These are phyloP conservation scores for Xenops minutus DNA, from an alignment of 2,797 vertebrate genomes.

Conservation along the genomic window DNA sequence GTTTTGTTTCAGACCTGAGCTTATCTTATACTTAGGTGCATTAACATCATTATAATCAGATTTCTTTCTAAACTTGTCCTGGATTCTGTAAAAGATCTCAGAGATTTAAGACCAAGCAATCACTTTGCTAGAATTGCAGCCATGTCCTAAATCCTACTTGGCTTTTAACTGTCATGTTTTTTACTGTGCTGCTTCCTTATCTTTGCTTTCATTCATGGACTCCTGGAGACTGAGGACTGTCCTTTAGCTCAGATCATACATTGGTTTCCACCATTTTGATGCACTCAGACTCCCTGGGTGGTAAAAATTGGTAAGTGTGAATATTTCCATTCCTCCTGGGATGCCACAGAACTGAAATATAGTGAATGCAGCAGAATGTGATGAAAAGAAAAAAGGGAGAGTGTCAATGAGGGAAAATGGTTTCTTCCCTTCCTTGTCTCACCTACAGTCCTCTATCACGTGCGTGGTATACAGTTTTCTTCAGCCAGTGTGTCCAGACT, in stretches of 20 bases:
- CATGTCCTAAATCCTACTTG: background rate
- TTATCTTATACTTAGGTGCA: slow-evolving; percentile 44
- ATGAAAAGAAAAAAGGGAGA: background rate
- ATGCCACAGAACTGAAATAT: background rate
- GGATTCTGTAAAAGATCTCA: slow-evolving; percentile 36
- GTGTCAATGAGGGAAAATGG: background rate
- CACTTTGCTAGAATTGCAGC: background rate
- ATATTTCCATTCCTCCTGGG: background rate
- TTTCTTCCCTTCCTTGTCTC: background rate
- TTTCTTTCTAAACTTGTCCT: slow-evolving; percentile 52
- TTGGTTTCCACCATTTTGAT: background rate
- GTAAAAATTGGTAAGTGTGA: background rate
- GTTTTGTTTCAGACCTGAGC: slow-evolving; percentile 15
- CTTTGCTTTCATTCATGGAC: background rate
- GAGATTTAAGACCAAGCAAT: background rate
- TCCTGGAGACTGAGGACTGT: background rate
- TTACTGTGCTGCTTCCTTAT: background rate
- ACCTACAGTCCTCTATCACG: background rate
- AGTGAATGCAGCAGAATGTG: background rate
- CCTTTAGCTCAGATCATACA: background rate
- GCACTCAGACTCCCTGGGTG: background rate
- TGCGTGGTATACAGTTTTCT: background rate
- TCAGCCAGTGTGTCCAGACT: background rate
- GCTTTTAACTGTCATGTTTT: background rate
- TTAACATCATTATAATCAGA: slow-evolving; percentile 66